phyloP scores from a whole-genome alignment of 1,140 invertebrate genomes.

The Harlomillsia oculata region DNA sequence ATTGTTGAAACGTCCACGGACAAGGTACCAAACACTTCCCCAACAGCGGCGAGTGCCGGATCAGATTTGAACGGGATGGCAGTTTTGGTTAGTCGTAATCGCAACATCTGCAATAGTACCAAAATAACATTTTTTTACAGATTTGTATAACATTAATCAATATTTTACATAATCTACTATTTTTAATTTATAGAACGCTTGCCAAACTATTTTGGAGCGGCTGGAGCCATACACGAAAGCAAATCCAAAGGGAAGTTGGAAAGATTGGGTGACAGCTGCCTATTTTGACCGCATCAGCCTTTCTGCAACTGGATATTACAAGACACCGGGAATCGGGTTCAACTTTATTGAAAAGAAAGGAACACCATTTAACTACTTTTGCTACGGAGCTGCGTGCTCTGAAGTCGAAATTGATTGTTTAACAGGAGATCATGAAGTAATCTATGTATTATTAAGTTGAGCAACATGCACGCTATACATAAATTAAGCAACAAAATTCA shows the following conservation, averaged over 20 bases:
- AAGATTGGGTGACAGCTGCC: slow-evolving; percentile 71
- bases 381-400: slow-evolving; percentile 64
- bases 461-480: background rate
- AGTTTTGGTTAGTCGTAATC: slow-evolving; percentile 53
- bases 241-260: slow-evolving; percentile 72
- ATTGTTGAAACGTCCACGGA: slow-evolving; percentile 82
- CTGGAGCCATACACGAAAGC: slow-evolving; percentile 64
- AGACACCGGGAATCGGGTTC: slow-evolving; percentile 67
- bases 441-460: background rate
- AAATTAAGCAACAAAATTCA: too few relatives aligned
- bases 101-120: background rate
- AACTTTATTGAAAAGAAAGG: slow-evolving; percentile 61
- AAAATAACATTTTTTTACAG: background rate
- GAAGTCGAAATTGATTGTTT: slow-evolving; percentile 82
- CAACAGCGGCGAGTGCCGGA: slow-evolving; percentile 81
- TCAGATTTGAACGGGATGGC: slow-evolving; percentile 95
- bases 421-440: slow-evolving; percentile 72
- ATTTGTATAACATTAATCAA: slow-evolving; percentile 7
- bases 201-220: slow-evolving; percentile 62
- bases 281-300: slow-evolving; percentile 70
- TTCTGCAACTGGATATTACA: slow-evolving; percentile 76
- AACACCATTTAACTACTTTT: slow-evolving; percentile 66
- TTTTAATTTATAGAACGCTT: slow-evolving; percentile 57
- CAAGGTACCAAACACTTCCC: slow-evolving; percentile 86
- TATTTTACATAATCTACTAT: background rate